A percentile compares a stretch with the other conserved stretches of the same genome.
Conservation (phyloP, 2,888 invertebrate species). For the Lasius fuliginosus region DNA sequence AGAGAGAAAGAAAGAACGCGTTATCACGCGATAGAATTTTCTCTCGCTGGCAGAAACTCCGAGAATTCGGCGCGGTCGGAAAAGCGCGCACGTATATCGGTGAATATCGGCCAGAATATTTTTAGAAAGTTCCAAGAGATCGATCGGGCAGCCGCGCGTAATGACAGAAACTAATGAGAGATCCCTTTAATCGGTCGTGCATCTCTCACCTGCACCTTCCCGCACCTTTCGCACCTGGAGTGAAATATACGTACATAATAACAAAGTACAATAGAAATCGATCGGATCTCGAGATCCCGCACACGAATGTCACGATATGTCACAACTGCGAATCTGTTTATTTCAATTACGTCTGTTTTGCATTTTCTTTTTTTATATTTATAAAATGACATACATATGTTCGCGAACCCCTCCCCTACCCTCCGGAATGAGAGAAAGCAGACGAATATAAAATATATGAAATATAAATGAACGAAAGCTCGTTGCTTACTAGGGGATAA, state of each 20-base stretch:
- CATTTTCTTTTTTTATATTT: background rate
- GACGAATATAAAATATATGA: background rate
- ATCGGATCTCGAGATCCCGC: background rate
- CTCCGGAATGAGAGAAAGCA: background rate
- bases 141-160: slow-evolving; percentile 36
- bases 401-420: background rate
- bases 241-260: background rate
- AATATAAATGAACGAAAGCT: background rate
- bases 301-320: too few relatives aligned
- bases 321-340: background rate
- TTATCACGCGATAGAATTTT: background rate
- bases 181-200: slow-evolving; percentile 22
- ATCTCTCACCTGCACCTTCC: background rate
- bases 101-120: slow-evolving; percentile 43
- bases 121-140: slow-evolving; percentile 36
- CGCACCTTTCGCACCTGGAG: background rate
- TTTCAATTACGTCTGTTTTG: background rate
- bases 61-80: background rate
- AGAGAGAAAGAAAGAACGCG: slow-evolving; percentile 6
- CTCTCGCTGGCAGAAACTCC: background rate
- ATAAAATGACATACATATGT: background rate
- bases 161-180: slow-evolving; percentile 42
- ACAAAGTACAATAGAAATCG: background rate
- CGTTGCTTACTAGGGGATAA: background rate
- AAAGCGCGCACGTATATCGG: slow-evolving; percentile 9